Base-by-base conservation (phyloP, 2,888 invertebrate genomes). In the Caenorhabditis doughertyi region DNA sequence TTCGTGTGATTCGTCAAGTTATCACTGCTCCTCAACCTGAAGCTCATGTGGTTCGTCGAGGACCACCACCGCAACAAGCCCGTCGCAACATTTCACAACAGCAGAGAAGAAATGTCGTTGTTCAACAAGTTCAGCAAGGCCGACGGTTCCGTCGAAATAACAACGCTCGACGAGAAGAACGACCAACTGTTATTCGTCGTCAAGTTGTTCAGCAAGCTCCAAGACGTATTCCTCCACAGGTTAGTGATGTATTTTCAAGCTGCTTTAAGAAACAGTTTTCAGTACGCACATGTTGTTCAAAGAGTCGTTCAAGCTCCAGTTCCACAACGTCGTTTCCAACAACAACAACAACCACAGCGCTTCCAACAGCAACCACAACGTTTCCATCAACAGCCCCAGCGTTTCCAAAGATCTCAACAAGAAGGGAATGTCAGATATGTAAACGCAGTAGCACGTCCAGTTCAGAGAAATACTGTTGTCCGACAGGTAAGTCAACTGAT, bases 231-330 rank as follows among this genome's bases (percentile, higher is more conserved):
- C 80, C 67, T 27, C 80, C 67, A 70, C 81, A 81, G 74, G 71
- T 73, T 21, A 1, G 8, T 11, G 0, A n/a, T 7, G 25, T 47
- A 8, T 44, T 11, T 18, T 64, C 18, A n/a, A 25, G 5, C 18
- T 5, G 27, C 9, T n/a, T 13, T 25, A 51, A 1, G 2, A 29
- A 39, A 3, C 29, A 5, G 0, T 60, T 81, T 77, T 60, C 55
- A 81, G 81, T 53, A 76, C 60, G 64, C 72, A 35, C 71, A 72
- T 44, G 77, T 82, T 23, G 73, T 79, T 42, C 67, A 79, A 47
- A 56, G 79, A 73, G 73, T 77, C 2, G 27, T 67, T 49, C 73
- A 51, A 18, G 42, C 51, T 23, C 65, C 65, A 42, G 60, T 18
- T 1, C 65, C 51, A 25, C 64, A 55, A 9, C 70, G 25, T 13